These are phyloP conservation scores for Pygoscelis adeliae DNA, from an alignment of 2,113 vertebrate species.

Conservation along the genomic window DNA sequence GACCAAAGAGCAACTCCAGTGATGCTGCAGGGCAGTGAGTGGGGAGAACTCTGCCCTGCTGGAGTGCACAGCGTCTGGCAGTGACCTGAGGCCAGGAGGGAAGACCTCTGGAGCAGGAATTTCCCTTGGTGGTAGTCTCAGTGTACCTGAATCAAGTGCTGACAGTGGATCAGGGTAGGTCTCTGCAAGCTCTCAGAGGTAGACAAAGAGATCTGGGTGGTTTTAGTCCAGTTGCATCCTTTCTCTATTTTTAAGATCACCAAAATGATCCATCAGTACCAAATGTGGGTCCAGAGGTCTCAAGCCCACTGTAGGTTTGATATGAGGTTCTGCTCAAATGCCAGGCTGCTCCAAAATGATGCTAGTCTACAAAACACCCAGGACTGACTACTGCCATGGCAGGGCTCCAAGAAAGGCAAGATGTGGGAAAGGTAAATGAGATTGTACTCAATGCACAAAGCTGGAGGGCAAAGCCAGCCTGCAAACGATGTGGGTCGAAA, in stretches of 20 bases:
- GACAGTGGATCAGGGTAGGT: not conserved
- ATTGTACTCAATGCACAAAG: not conserved
- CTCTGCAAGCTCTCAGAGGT: not conserved
- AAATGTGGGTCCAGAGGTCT: not conserved
- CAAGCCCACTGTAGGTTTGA: not conserved
- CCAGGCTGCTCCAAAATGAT: not conserved
- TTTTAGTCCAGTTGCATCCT: not conserved
- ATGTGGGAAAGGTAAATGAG: not conserved
- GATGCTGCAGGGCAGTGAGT: not conserved
- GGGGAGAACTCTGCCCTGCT: not conserved
- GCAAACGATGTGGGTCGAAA: not conserved
- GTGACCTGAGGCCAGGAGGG: not conserved
- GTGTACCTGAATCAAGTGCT: not conserved
- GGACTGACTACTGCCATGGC: rapidly evolving
- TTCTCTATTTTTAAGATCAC: not conserved
- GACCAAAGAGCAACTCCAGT: not conserved
- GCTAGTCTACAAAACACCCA: not conserved
- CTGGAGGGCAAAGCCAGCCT: not conserved
- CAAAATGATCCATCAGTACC: not conserved
- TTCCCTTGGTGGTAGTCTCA: not conserved
- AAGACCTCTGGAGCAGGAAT: not conserved
- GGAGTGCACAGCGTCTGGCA: not conserved
- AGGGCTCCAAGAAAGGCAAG: not conserved
- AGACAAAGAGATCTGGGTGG: not conserved
- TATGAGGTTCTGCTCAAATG: not conserved